Conservation (phyloP, 1,140 invertebrate species). For the Brachystomella parvula region DNA sequence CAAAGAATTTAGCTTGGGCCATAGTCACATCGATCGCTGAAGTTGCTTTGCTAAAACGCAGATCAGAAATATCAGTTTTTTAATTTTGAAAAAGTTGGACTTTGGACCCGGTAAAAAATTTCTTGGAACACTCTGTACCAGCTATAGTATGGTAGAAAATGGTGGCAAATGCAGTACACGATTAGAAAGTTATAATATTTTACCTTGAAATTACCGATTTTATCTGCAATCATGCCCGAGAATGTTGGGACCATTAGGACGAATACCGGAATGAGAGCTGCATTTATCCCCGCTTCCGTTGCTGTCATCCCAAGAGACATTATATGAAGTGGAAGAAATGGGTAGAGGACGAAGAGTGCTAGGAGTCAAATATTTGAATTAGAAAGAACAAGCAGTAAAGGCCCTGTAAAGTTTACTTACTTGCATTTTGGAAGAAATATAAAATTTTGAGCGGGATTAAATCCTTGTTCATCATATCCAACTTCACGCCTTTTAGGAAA, state of each 20-base stretch:
- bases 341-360: conserved; percentile 68
- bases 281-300: conserved; percentile 78
- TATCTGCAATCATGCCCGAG: conserved; percentile 65
- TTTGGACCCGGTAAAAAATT: no score
- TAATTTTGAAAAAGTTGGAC: no score
- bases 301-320: conserved; percentile 70
- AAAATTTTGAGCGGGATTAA: conserved; percentile 62
- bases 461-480: conserved; percentile 63
- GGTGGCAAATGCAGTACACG: no score
- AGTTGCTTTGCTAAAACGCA: no score
- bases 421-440: conserved; percentile 68
- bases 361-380: conserved; percentile 19
- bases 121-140: no score
- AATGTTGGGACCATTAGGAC: conserved; percentile 69
- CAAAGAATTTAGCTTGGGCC: no score
- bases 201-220: conserved; percentile 73
- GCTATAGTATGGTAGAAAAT: no score
- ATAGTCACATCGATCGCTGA: no score
- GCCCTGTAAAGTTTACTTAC: conserved; percentile 49
- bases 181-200: no score
- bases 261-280: conserved; percentile 66
- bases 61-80: no score
- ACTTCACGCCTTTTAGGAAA: conserved; percentile 56
- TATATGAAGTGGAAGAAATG: conserved; percentile 79
- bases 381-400: not conserved